Base-by-base conservation (phyloP, 2,113 vertebrate genomes). In the Anoura caudifer region DNA sequence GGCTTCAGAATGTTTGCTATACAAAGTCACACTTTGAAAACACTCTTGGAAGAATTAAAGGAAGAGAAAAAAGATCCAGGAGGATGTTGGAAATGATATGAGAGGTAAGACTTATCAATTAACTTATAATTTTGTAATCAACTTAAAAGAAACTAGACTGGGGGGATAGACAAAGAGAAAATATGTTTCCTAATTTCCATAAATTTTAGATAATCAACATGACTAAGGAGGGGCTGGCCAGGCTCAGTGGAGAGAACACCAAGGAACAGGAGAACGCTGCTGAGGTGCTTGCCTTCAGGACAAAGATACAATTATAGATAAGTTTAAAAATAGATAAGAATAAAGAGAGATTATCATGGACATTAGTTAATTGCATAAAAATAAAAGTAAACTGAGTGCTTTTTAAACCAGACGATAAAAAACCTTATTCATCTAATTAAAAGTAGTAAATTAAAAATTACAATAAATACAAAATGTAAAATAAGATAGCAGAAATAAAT, bases 331-430 rank as follows among this genome's bases (percentile, higher is more conserved):
- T 24, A 24, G 56, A 24, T 24, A 59, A 52, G n/a, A 85, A 20
- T 50, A 56, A 45, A 67, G n/a, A 11, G 45, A 82, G 22, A 33
- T 94, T 36, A 76, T 83, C 50, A 50, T 90, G n/a, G 26, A 79
- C 24, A 41, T 50, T 28, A 20, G 61, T 43, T 77, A 75, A 75
- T 69, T 47, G n/a, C 52, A 61, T 91, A 75, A 89, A 45, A 90
- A 89, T 67, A 87, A 61, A 93, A 94, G 61, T 87, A 86, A 85
- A 95, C 72, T 70, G 15, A 90, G n/a, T 77, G 59, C 14, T 59
- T 90, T 77, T 79, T 85, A 91, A 85, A 19, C 28, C 41, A 70
- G 5, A 7, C 38, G 19, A 67, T 26, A 61, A 50, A 93, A 76
- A 77, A 12, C 17, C 14, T 59, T 69, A 88, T 61, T 20, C 9